Conservation (phyloP, 1,140 invertebrate species). For the Choristoneura fumiferana region DNA sequence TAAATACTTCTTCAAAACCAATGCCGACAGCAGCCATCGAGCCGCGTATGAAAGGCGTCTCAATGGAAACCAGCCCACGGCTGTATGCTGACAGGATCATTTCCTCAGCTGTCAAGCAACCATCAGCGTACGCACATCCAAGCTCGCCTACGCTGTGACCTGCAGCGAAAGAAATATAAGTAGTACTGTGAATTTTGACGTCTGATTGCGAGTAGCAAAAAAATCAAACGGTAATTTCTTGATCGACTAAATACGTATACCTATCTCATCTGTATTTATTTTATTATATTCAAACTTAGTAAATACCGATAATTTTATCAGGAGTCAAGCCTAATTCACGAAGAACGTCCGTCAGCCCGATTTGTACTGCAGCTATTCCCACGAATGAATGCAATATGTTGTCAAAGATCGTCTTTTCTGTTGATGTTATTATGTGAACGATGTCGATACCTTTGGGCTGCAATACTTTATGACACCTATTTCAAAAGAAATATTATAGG, state of each 20-base stretch:
- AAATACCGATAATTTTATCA: slow-evolving; percentile 84
- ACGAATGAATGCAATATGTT: slow-evolving; percentile 89
- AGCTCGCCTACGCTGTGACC: slow-evolving; percentile 89
- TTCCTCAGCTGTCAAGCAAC: slow-evolving; percentile 88
- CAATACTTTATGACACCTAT: slow-evolving; percentile 81
- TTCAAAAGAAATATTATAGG: slow-evolving; percentile 68
- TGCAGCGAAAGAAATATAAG: slow-evolving; percentile 22
- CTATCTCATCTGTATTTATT: no score
- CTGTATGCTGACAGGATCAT: slow-evolving; percentile 88
- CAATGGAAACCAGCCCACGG: slow-evolving; percentile 87
- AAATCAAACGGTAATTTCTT: no score
- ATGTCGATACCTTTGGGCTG: slow-evolving; percentile 84
- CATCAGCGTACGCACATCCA: slow-evolving; percentile 91
- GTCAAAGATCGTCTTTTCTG: slow-evolving; percentile 83
- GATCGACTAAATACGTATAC: no score
- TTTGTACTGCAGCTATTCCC: slow-evolving; percentile 88
- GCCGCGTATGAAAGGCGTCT: slow-evolving; percentile 83
- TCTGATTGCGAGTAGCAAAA: no score
- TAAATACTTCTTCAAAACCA: slow-evolving; percentile 67
- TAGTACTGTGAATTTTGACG: no score
- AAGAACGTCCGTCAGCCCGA: slow-evolving; percentile 88
- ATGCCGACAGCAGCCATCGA: slow-evolving; percentile 88
- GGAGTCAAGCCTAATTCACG: slow-evolving; percentile 81
- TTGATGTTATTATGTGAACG: slow-evolving; percentile 83
- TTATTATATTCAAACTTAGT: no score